Evolutionary conservation across 2,888 invertebrate genomes (phyloP), one percentile per base, ranked within the genome.

Genomic region (Epinotia ramella): DNA sequence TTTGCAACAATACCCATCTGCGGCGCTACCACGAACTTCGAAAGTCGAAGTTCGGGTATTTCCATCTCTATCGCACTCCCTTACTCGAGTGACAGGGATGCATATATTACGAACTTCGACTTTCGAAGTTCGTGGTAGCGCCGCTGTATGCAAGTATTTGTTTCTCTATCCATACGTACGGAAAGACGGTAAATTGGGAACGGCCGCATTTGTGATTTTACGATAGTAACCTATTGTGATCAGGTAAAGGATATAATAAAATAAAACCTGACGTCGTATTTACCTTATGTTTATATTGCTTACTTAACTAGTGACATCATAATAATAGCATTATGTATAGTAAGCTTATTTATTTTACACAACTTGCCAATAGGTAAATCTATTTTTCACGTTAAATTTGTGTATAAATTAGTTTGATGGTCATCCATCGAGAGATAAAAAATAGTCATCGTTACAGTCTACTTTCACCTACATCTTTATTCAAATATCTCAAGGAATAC

Each of bases 331-430:
- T 91, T 92, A 93, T 76, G 71, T 76, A 76, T 91, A 89, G 89
- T 93, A 94, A 93, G 93, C 93, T 92, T 94, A 94, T 92, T 94
- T 94, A 94, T 93, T 92, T 93, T 94, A 94, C 93, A 94, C 92
- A 93, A 91, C 90, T 93, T 91, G 92, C 93, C 92, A 91, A 94
- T 94, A 91, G 88, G 89, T 93, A 91, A 90, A 89, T 91, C 91
- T 91, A 92, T 91, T 89, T 88, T 88, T 88, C 87, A 88, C 89
- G 92, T 90, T 90, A 87, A 40, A 88, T 87, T 88, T 91, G 92
- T 93, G 92, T 93, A 94, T 93, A 93, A 94, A 93, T 94, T 93
- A 94, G 88, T 92, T 92, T 92, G 93, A 93, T 93, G 93, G 93
- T 93, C 92, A 88, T 89, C 92, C 93, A 93, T 90, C 92, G 90